Conservation (phyloP, 2,888 invertebrate species). For the Acanthosepion lycidas region DNA sequence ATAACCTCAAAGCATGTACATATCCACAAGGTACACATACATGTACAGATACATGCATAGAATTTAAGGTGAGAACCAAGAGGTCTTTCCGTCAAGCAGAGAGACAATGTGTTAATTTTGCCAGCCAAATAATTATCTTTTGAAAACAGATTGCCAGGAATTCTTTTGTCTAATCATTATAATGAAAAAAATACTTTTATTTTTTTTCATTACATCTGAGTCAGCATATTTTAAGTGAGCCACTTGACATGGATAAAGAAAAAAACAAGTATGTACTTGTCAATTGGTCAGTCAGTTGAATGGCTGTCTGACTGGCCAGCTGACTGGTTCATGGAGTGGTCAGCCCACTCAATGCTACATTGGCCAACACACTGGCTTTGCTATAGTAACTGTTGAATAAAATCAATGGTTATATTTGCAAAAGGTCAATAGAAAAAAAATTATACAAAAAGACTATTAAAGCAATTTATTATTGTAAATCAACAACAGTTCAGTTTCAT, state of each 20-base stretch:
- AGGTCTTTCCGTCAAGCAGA: neutral
- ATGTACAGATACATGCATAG: neutral
- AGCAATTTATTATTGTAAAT: constrained; percentile 9
- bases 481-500: neutral
- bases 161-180: neutral
- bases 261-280: neutral
- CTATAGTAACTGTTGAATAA: neutral
- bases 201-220: neutral
- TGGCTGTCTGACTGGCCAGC: neutral
- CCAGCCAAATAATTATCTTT: too few species aligned
- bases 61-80: too few species aligned
- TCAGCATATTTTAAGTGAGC: neutral
- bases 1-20: too few species aligned
- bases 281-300: neutral
- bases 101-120: neutral
- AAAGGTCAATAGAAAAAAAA: neutral
- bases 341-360: neutral
- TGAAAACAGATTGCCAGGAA: neutral
- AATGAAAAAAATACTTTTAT: neutral
- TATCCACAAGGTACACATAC: too few species aligned
- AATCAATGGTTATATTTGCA: neutral
- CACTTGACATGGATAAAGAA: neutral
- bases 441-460: neutral
- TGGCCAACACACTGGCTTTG: neutral
- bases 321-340: neutral